These are phyloP conservation scores for Brachionus manjavacas DNA, from an alignment of 1,140 invertebrate species.

Conservation along the genomic window DNA sequence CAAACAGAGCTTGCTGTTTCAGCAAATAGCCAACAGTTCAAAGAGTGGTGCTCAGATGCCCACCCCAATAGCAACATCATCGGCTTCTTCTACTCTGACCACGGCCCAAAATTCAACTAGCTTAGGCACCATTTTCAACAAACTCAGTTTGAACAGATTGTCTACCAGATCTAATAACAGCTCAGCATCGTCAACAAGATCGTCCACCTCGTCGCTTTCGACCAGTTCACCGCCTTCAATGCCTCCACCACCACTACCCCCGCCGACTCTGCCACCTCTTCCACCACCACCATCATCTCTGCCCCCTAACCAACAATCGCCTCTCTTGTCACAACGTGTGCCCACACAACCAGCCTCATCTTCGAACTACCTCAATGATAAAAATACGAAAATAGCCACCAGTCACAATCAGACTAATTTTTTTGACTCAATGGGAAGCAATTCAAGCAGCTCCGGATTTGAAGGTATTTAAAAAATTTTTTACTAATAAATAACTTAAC, in stretches of 20 bases:
- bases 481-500: too few relatives aligned
- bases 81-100: background rate
- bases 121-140: background rate
- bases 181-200: slow-evolving; percentile 20
- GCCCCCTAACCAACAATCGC: background rate
- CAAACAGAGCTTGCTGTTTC: background rate
- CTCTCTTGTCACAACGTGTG: background rate
- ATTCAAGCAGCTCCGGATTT: background rate
- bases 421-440: background rate
- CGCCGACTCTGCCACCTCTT: slow-evolving; percentile 12
- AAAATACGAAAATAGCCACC: background rate
- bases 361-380: slow-evolving; percentile 25
- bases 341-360: background rate
- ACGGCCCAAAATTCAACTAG: background rate
- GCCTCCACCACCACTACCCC: slow-evolving; percentile 12
- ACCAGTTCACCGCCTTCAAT: slow-evolving; percentile 27
- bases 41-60: background rate
- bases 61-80: background rate
- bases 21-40: background rate
- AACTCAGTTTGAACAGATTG: background rate
- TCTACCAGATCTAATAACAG: slow-evolving; percentile 1
- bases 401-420: background rate
- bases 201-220: slow-evolving; percentile 28
- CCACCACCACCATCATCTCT: slow-evolving; percentile 10
- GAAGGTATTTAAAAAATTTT: background rate